Evolutionary conservation across 2,888 invertebrate genomes (phyloP).

Genomic region (Macroteleia sp.): DNA sequence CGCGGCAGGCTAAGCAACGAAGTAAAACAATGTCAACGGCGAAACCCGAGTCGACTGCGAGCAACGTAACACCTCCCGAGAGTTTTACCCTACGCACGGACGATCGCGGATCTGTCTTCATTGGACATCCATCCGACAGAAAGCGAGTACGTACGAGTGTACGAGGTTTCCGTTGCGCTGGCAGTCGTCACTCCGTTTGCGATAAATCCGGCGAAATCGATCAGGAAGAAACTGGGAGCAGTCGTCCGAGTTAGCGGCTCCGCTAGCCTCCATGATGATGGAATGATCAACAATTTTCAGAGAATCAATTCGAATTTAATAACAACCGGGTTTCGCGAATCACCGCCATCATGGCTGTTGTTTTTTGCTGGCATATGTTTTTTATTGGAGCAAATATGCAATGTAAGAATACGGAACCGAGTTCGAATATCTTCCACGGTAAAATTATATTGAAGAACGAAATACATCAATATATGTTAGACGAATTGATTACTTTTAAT

Average conservation of each 20-base stretch:
- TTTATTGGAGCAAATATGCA: too few relatives aligned
- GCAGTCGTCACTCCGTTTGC: conserved; percentile 8
- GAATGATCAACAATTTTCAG: conserved; percentile 35
- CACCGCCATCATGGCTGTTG: too few relatives aligned
- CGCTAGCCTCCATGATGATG: conserved; percentile 16
- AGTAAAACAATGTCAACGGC: conserved; percentile 39
- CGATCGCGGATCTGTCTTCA: conserved; percentile 11
- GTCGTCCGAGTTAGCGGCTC: conserved; percentile 15
- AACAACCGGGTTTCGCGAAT: too few relatives aligned
- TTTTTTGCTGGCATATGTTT: too few relatives aligned
- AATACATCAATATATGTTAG: too few relatives aligned
- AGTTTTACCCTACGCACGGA: conserved; percentile 15
- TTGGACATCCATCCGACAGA: neutral
- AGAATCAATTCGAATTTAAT: conserved; percentile 46
- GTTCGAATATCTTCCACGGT: too few relatives aligned
- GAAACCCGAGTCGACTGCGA: conserved; percentile 20
- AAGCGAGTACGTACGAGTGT: conserved; percentile 14
- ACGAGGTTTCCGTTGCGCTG: too few relatives aligned
- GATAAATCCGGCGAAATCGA: conserved; percentile 38
- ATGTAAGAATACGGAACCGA: too few relatives aligned
- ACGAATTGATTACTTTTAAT: too few relatives aligned
- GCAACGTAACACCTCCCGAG: conserved; percentile 30
- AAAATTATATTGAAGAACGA: too few relatives aligned
- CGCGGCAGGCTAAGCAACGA: conserved; percentile 17
- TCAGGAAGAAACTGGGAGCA: conserved; percentile 28